Evolutionary conservation across 2,797 vertebrate genomes (phyloP).

Genomic region (Selene dorsalis): DNA sequence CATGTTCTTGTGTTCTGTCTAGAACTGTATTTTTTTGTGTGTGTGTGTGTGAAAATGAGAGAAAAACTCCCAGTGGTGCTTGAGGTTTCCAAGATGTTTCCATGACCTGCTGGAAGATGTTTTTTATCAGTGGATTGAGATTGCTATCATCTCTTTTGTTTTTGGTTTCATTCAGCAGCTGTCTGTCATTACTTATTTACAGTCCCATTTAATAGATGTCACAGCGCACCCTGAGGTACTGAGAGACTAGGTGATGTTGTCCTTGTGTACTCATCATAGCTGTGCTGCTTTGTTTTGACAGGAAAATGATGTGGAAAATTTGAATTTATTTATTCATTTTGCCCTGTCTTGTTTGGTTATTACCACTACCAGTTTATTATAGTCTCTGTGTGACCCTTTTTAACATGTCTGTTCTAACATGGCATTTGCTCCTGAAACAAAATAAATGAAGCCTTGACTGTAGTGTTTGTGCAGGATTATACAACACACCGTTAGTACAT

Average conservation of each 20-base stretch:
- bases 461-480: constrained; percentile 56
- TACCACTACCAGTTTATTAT: neutral
- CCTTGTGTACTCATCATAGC: constrained; percentile 32
- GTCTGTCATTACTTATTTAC: constrained; percentile 71
- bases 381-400: constrained; percentile 4
- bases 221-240: constrained; percentile 25
- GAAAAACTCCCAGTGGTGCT: constrained; percentile 7
- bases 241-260: constrained; percentile 30
- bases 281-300: constrained; percentile 48
- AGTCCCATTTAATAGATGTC: constrained; percentile 44
- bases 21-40: constrained; percentile 10
- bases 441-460: constrained; percentile 29
- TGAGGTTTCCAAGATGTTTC: constrained; percentile 24
- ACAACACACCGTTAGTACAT: constrained; percentile 41
- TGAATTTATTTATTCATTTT: constrained; percentile 50
- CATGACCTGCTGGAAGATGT: neutral
- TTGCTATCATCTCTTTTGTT: constrained; percentile 42
- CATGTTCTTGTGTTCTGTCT: constrained; percentile 21
- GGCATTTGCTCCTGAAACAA: constrained; percentile 14
- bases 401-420: constrained; percentile 13
- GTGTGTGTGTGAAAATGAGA: constrained; percentile 5
- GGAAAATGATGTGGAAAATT: constrained; percentile 40
- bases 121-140: constrained; percentile 4
- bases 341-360: constrained; percentile 37
- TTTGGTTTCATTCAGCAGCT: constrained; percentile 50